Evolutionary conservation across 2,797 vertebrate genomes (phyloP).

Genomic region (Columba guinea): DNA sequence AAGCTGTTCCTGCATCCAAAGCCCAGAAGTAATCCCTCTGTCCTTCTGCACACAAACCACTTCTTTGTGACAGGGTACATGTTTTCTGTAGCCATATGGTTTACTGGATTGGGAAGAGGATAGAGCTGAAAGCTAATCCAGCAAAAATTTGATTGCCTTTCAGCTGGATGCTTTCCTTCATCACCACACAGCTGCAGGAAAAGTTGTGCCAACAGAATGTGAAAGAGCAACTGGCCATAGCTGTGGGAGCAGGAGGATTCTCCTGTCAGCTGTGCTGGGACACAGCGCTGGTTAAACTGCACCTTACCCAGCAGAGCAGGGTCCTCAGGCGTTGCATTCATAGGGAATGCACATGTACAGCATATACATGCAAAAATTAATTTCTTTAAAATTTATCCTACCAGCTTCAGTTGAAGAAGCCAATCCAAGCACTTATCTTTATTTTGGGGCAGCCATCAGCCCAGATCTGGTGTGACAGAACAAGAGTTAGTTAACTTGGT

Average conservation of each 20-base stretch:
- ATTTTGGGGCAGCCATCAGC: background rate
- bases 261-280: background rate
- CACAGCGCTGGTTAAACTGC: background rate
- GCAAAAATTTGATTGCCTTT: slow-evolving; percentile 16
- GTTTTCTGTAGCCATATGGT: background rate
- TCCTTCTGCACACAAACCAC: background rate
- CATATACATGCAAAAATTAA: background rate
- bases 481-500: background rate
- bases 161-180: background rate
- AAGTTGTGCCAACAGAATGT: background rate
- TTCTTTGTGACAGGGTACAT: background rate
- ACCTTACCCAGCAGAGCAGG: background rate
- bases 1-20: background rate
- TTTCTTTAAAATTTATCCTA: background rate
- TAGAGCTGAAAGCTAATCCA: background rate
- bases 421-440: background rate
- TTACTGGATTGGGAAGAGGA: background rate
- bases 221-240: background rate
- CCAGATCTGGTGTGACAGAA: background rate
- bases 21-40: background rate
- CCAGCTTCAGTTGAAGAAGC: background rate
- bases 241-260: background rate
- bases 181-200: slow-evolving; percentile 25
- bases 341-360: background rate
- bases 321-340: accelerated